Evolutionary conservation across 2,113 vertebrate species (phyloP).

Genomic region (Micronycteris hirsuta): DNA sequence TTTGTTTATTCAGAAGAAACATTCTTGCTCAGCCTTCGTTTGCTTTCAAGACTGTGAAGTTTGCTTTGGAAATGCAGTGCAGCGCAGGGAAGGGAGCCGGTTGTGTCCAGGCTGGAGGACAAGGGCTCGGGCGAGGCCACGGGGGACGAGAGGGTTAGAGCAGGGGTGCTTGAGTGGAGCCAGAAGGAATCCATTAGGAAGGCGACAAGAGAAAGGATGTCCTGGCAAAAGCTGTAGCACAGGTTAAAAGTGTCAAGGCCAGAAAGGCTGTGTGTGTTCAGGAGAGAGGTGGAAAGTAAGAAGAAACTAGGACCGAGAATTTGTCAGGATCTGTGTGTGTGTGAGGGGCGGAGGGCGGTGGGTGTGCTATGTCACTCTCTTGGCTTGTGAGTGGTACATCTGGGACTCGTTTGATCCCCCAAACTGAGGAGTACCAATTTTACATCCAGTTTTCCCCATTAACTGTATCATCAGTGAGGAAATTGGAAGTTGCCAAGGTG

Average conservation of each 20-base stretch:
- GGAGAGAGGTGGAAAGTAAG: neutral
- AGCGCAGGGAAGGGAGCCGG: neutral
- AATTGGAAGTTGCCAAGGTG: neutral
- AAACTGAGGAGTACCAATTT: neutral
- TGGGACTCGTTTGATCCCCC: neutral
- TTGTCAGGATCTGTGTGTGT: neutral
- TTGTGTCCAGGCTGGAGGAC: neutral
- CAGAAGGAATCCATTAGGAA: neutral
- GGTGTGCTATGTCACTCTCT: neutral
- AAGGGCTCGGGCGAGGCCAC: neutral
- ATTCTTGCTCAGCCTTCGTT: neutral
- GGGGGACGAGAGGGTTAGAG: neutral
- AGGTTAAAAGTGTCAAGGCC: neutral
- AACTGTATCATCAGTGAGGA: neutral
- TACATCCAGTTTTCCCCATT: neutral
- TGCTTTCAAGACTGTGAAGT: neutral
- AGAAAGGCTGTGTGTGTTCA: neutral
- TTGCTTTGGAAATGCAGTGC: neutral
- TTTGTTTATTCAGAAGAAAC: neutral
- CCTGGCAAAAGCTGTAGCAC: neutral
- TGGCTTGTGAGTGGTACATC: neutral
- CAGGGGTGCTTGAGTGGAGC: neutral
- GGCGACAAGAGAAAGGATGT: neutral
- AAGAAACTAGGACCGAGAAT: neutral
- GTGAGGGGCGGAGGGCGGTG: neutral